Base-by-base conservation (phyloP, 2,113 vertebrate genomes). In the Uropsilus gracilis region DNA sequence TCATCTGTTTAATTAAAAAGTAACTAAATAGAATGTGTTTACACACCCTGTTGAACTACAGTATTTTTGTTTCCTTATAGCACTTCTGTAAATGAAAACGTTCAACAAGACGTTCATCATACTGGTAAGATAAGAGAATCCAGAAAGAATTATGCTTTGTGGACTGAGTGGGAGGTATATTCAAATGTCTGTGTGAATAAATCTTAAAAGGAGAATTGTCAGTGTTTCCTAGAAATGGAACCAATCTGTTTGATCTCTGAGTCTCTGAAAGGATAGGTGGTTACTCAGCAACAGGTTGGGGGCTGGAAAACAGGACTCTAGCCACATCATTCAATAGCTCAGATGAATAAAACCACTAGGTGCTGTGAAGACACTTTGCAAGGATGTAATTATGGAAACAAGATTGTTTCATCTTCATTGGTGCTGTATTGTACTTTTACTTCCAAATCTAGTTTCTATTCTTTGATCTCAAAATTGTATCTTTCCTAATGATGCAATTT, bases 121-220 rank as follows among this genome's bases (percentile, higher is more conserved):
- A 32, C 69, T 72, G 93, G 96, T 98, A 98, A 98, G 96, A 92
- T 1, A 59, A 93, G 59, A 68, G 34, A 69, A 63, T 28, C 20
- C 57, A 80, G 17, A n/a, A 59, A 16, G 18, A 64, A 7, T 88
- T 57, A 59, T 5, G 46, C 11, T 95, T 61, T n/a, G 16, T 30
- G 7, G 26, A 72, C 18, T 53, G 3, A 72, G 32, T 55, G 55
- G 34, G 26, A 39, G 37, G 50, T 55, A 8, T 28, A 26, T 71
- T 84, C n/a, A 91, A 53, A 14, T 46, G 30, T 83, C 26, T 50
- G 1, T 77, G 34, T 26, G 22, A 66, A 73, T 71, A 55, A 48
- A 53, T 81, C 20, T 75, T 34, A 24, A 82, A 89, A 53, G 34
- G 73, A 91, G 66, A 37, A 82, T 48, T 14, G 34, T 28, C 42